Evolutionary conservation across 2,888 invertebrate species (phyloP), one percentile per base, ranked within the genome.

Genomic region (Aporophyla lueneburgensis): DNA sequence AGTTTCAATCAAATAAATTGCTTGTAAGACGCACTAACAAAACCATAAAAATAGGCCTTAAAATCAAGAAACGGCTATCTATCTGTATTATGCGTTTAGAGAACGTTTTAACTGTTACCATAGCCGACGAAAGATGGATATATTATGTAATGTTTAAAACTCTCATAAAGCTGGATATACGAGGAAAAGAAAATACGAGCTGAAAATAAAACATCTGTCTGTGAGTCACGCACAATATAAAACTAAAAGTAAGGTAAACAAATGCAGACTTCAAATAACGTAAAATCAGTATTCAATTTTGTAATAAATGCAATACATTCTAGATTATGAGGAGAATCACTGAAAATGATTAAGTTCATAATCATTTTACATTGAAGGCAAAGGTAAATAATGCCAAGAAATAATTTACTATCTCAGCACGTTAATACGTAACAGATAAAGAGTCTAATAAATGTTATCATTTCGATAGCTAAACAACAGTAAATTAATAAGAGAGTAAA

Each of bases 171-270:
- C 91, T 90, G 92, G 90, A 93, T 93, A 93, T 93, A 93, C 91
- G 92, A 92, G 87, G 90, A 88, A 90, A 90, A 90, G 91, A 91
- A 92, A 91, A 91, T 92, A 92, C 89, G 85, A 87, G 88, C 92
- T 89, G 90, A 91, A 93, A 93, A 95, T 95, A 94, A 94, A 94
- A 94, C 95, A 93, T 94, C 93, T 93, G 95, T 92, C 90, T 89
- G 89, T 93, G 93, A 94, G 89, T 94, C 93, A 94, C 91, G 91
- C 87, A 89, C 89, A 92, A 89, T 90, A 92, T 92, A 92, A 93
- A 92, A 93, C 90, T 93, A 90, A 93, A 93, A 91, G 91, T 92
- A 90, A 92, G 88, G 91, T 93, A 93, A 93, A 93, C 93, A 93
- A 87, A 91, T 91, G 88, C 87, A 91, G 89, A 89, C 91, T 91